phyloP scores from a whole-genome alignment of 2,888 invertebrate species.

The Rhorus exstirpatorius region DNA sequence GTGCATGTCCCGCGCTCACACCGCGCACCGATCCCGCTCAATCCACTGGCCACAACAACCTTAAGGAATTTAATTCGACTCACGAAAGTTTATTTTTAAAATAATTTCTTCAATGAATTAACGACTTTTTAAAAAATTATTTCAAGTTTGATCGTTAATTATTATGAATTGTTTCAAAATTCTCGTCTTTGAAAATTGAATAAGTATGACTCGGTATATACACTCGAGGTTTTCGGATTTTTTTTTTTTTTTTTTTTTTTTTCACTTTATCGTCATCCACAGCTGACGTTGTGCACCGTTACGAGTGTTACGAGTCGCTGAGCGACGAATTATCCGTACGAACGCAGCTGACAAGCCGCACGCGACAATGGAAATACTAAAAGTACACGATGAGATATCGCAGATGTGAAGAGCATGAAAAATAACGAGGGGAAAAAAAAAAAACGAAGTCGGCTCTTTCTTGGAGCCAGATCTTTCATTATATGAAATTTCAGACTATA shows the following conservation, averaged over 20 bases:
- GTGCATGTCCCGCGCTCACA: too few relatives aligned
- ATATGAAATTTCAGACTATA: constrained; percentile 31
- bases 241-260: neutral
- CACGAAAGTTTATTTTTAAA: too few relatives aligned
- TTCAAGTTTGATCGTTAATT: too few relatives aligned
- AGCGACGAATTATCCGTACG: constrained; percentile 49
- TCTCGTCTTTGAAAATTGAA: too few relatives aligned
- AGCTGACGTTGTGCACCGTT: constrained; percentile 45
- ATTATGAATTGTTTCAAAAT: too few relatives aligned
- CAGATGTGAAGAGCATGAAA: constrained; percentile 28
- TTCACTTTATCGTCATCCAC: constrained; percentile 1
- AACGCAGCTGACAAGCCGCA: constrained; percentile 63
- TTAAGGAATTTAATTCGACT: too few relatives aligned
- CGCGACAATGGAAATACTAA: constrained; percentile 51
- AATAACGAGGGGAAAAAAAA: constrained; percentile 6
- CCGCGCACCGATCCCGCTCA: too few relatives aligned
- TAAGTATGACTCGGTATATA: too few relatives aligned
- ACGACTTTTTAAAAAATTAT: too few relatives aligned
- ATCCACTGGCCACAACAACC: too few relatives aligned
- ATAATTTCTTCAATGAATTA: too few relatives aligned
- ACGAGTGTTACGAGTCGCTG: constrained; percentile 24
- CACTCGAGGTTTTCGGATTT: too few relatives aligned
- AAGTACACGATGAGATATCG: constrained; percentile 43
- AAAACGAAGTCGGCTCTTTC: constrained; percentile 28
- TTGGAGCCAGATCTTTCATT: constrained; percentile 42